Base-by-base conservation (phyloP, 2,113 vertebrate genomes). In the Sebastes fasciatus region DNA sequence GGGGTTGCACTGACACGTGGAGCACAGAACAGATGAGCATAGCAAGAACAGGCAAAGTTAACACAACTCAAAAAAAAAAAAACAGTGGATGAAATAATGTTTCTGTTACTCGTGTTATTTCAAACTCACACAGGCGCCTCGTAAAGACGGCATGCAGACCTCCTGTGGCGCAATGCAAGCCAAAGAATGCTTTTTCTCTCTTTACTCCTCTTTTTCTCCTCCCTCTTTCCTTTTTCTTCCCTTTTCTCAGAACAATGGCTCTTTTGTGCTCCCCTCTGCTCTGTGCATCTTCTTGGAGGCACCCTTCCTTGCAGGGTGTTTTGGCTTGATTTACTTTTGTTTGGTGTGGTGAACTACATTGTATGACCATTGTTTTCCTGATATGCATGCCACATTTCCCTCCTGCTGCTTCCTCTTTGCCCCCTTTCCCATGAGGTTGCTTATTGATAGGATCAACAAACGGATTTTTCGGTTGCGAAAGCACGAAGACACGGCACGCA, bases 1-100 rank as follows among this genome's bases (percentile, higher is more conserved):
- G 74, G 72, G 57, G 86, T 16, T 85, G 79, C 74, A 74, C 19
- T 48, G 74, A 80, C 73, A 88, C 42, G 88, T 68, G 76, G 72
- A 89, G 55, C 57, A 80, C 77, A 84, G 55, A 80, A 88, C 71
- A 71, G 60, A 67, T 40, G 68, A 83, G 68, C 71, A 79, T 34
- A 58, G 77, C 84, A 82, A 79, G 74, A 86, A 85, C 92, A 92
- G 76, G 91, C 92, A 91, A 72, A 86, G 92, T 94, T 89, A 92
- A 90, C 61, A 76, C 68, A 78, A 86, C 63, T 90, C 72, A 63
- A 34, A 51, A 77, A 87, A 89, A 85, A 70, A 79, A 58, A 48
- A 62, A 40, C 66, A 80, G 46, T 42, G 78, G 57, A 74, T 84
- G 80, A 82, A 91, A 85, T 87, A 71, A 86, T 80, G 79, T 82